Base-by-base conservation (phyloP, 2,113 vertebrate genomes). In the Heptranchias perlo region DNA sequence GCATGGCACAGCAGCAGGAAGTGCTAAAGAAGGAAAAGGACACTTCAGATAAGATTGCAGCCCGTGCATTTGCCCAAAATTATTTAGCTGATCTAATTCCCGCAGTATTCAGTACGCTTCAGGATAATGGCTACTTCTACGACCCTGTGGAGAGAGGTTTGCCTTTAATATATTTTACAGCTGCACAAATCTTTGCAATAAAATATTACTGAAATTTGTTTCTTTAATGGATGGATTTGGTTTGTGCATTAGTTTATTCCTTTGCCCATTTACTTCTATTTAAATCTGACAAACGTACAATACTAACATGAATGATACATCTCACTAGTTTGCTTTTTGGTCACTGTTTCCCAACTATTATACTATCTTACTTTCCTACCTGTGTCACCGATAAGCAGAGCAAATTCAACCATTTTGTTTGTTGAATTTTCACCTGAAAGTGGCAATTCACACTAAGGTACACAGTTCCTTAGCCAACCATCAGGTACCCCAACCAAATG, bases 61-160 rank as follows among this genome's bases (percentile, higher is more conserved):
- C 99, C 1, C 97, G 97, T 0, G 98, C 97, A 0, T 99, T 98
- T 0, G 97, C 98, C 0, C 97, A 98, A 96, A 97, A 96, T 69
- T 99, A 98, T 97, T 96, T 99, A 97, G 96, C 98, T n/a, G 98
- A 98, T 96, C 98, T 99, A 14, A 96, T 99, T 47, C 98, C 99
- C 0, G 97, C 98, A 0, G 98, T 98, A 78, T 99, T 99, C 69
- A 96, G 92, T 96, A 98, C 97, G 0, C 98, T 99, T 96, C 97
- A 96, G 67, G 97, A 97, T 0, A 97, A 98, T 1, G 99, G 99
- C 8, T 99, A 98, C 97, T 99, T 99, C 96, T 98, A 98, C n/a
- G 98, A 99, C 96, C 98, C 98, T 3, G 86, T 99, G 96, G 97
- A 99, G 97, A 98, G 98, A 98, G 99, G 99, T 99, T 76, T 76